phyloP scores from a whole-genome alignment of 2,888 invertebrate species.

The Orgyia antiqua region DNA sequence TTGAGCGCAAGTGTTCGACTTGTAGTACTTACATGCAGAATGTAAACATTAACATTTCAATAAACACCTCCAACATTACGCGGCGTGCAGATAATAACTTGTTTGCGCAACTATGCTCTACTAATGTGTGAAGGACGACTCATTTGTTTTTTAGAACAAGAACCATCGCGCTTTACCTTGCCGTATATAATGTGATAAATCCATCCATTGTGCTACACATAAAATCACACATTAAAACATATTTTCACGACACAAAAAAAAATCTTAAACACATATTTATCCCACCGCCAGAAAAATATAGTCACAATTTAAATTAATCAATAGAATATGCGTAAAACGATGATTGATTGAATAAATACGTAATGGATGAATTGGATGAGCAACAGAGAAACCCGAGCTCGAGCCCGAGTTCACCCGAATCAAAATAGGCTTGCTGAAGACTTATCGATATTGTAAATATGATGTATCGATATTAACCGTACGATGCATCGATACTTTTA shows the following conservation, averaged over 20 bases:
- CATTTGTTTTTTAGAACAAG: constrained; percentile 60
- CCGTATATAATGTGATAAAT: constrained; percentile 36
- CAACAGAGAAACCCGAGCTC: too few species aligned
- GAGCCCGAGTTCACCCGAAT: too few species aligned
- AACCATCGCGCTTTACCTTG: constrained; percentile 65
- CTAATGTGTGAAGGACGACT: constrained; percentile 73
- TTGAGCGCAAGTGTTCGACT: constrained; percentile 32
- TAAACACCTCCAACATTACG: constrained; percentile 67
- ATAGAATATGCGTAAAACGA: too few species aligned
- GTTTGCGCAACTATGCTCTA: constrained; percentile 67
- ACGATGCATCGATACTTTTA: too few species aligned
- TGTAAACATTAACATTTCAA: constrained; percentile 58
- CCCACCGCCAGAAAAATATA: too few species aligned
- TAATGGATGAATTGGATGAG: too few species aligned
- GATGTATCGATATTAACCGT: too few species aligned
- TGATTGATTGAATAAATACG: too few species aligned
- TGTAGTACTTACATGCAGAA: constrained; percentile 65
- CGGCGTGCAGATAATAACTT: constrained; percentile 62
- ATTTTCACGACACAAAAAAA: constrained; percentile 17
- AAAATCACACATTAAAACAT: constrained; percentile 21
- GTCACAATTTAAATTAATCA: too few species aligned
- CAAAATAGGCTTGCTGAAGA: too few species aligned
- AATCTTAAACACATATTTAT: constrained; percentile 7
- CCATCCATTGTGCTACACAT: constrained; percentile 36
- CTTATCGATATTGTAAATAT: too few species aligned